Conservation (phyloP, 2,888 invertebrate species). For the Drosophila niveifrons region DNA sequence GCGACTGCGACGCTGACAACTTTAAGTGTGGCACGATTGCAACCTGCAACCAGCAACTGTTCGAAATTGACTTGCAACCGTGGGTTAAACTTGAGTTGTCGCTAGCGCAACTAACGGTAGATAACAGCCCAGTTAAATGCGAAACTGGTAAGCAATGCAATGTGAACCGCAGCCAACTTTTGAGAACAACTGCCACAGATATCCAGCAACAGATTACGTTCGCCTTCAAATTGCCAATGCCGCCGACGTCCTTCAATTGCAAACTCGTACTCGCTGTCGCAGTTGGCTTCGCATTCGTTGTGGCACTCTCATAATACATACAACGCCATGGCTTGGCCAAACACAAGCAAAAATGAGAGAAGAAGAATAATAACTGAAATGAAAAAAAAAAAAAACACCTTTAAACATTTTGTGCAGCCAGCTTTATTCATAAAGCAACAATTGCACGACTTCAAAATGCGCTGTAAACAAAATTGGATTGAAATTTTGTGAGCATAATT, state of each 20-base stretch:
- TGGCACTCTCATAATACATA: conserved; percentile 47
- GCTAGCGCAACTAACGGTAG: conserved; percentile 27
- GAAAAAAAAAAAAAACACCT: conserved; percentile 28
- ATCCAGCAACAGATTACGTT: conserved; percentile 29
- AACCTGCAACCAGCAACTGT: conserved; percentile 24
- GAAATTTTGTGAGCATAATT: no score
- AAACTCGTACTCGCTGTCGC: conserved; percentile 30
- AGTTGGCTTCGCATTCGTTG: neutral
- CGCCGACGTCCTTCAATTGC: conserved; percentile 70
- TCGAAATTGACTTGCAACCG: conserved; percentile 8
- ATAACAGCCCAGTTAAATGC: conserved; percentile 23
- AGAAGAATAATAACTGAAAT: conserved; percentile 13
- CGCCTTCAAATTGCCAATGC: conserved; percentile 60
- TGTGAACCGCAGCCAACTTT: conserved; percentile 4
- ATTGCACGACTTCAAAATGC: neutral
- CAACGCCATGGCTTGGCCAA: conserved; percentile 54
- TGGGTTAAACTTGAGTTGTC: conserved; percentile 27
- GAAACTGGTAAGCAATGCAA: conserved; percentile 29
- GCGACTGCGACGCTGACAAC: conserved; percentile 37
- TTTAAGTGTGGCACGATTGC: conserved; percentile 43
- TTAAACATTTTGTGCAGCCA: conserved; percentile 39
- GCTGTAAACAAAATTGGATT: neutral
- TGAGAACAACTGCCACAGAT: conserved; percentile 34
- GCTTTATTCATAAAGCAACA: neutral
- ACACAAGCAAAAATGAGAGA: conserved; percentile 18